A percentile compares a stretch with the other conserved stretches of the same genome.
Conservation (phyloP, 2,113 vertebrate species). For the Oncorhynchus masou region DNA sequence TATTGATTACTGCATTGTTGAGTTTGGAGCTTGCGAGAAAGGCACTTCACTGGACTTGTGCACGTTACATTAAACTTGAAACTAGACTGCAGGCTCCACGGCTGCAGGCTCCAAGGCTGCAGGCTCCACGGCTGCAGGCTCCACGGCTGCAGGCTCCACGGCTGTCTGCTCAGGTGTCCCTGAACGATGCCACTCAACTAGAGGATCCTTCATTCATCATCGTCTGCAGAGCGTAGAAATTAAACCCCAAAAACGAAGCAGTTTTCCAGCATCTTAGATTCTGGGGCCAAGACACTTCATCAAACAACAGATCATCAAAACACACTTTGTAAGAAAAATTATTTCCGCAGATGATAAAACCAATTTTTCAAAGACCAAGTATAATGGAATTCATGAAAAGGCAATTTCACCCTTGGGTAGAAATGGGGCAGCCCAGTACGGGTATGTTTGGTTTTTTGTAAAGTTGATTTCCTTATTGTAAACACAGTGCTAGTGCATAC, state of each 20-base stretch:
- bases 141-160: background rate
- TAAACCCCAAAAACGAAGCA: conserved; percentile 32
- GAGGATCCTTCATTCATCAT: conserved; percentile 39
- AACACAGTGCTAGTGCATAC: conserved; percentile 45
- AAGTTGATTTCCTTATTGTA: conserved; percentile 41
- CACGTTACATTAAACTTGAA: too few species aligned
- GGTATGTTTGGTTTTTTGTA: conserved; percentile 27
- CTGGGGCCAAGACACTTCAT: conserved; percentile 50
- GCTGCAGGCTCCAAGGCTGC: too few species aligned
- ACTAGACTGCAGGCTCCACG: too few species aligned
- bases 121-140: too few species aligned
- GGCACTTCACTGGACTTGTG: too few species aligned
- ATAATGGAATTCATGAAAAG: conserved; percentile 75
- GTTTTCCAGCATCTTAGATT: conserved; percentile 32
- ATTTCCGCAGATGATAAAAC: conserved; percentile 53
- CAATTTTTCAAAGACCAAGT: conserved; percentile 65
- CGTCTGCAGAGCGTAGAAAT: conserved; percentile 37
- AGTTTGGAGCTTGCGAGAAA: too few species aligned
- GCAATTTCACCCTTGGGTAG: conserved; percentile 76
- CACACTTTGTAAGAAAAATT: conserved; percentile 52
- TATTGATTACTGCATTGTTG: too few species aligned
- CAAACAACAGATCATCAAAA: conserved; percentile 64
- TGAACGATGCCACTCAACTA: conserved; percentile 30
- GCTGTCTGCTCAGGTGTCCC: conserved; percentile 34
- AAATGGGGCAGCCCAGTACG: conserved; percentile 53